Evolutionary conservation across 2,797 vertebrate species (phyloP).

Genomic region (Glyptemys insculpta): DNA sequence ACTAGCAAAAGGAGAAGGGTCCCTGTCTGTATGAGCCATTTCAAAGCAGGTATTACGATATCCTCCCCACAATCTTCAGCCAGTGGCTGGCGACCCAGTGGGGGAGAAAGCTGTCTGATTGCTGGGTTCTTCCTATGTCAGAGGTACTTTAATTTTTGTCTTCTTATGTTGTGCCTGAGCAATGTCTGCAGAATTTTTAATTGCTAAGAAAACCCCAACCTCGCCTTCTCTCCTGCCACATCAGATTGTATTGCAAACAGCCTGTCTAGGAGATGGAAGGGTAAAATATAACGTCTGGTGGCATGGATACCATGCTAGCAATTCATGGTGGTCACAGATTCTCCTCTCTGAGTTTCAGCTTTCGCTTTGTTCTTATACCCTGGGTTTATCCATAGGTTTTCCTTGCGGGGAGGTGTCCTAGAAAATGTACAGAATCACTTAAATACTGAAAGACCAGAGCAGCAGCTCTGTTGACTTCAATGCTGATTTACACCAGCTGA

Average conservation of each 20-base stretch:
- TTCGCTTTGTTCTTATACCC: background rate
- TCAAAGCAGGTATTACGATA: background rate
- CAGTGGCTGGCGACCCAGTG: rapidly evolving
- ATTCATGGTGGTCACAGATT: background rate
- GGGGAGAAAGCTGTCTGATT: background rate
- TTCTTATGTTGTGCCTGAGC: rapidly evolving
- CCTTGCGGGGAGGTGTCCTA: background rate
- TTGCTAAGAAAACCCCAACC: background rate
- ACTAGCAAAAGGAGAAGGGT: background rate
- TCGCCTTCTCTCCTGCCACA: constrained; percentile 16
- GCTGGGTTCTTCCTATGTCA: background rate
- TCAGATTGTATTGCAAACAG: background rate
- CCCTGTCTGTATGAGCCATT: rapidly evolving
- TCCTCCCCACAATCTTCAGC: background rate
- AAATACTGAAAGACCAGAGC: background rate
- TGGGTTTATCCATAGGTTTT: background rate
- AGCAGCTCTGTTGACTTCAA: background rate
- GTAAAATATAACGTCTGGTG: background rate
- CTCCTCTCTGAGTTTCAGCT: background rate
- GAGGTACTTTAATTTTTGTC: background rate
- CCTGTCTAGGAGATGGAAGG: background rate
- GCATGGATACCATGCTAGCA: background rate
- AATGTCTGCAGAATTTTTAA: background rate
- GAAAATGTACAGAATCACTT: background rate
- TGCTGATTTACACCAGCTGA: background rate